A percentile compares a stretch with the other conserved stretches of the same genome.
These are phyloP conservation scores for Drosophila albomicans DNA, from an alignment of 1,140 invertebrate genomes.

Conservation along the genomic window DNA sequence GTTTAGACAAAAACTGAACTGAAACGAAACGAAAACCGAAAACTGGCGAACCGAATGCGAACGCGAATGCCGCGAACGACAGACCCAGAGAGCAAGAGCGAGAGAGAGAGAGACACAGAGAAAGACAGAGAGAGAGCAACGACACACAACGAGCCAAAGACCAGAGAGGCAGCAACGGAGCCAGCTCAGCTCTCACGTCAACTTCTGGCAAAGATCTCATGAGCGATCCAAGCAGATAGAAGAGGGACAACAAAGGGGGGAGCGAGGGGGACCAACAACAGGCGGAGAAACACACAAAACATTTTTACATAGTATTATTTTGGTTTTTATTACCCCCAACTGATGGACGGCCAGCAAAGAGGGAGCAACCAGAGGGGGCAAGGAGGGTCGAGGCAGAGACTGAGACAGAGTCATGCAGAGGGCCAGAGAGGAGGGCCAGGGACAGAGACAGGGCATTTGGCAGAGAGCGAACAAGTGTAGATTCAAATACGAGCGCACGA, in stretches of 20 bases:
- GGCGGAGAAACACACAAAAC: constrained; percentile 67
- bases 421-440: background rate
- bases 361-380: background rate
- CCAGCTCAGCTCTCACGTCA: constrained; percentile 34
- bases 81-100: constrained; percentile 32
- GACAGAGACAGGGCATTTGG: background rate
- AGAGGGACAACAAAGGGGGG: background rate
- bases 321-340: constrained; percentile 70
- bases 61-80: constrained; percentile 61
- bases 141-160: background rate
- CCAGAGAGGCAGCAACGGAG: constrained; percentile 17
- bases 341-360: constrained; percentile 31
- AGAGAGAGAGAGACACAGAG: constrained; percentile 27
- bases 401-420: background rate
- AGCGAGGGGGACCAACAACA: background rate
- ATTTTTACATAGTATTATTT: constrained; percentile 83
- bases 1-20: constrained; percentile 83
- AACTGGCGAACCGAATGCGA: constrained; percentile 73
- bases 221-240: background rate
- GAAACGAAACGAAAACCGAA: constrained; percentile 73
- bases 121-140: background rate
- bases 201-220: constrained; percentile 32
- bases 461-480: constrained; percentile 63
- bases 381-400: background rate
- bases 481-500: constrained; percentile 58